These are phyloP conservation scores for Bombus superbus DNA, from an alignment of 1,140 invertebrate genomes.

Conservation along the genomic window DNA sequence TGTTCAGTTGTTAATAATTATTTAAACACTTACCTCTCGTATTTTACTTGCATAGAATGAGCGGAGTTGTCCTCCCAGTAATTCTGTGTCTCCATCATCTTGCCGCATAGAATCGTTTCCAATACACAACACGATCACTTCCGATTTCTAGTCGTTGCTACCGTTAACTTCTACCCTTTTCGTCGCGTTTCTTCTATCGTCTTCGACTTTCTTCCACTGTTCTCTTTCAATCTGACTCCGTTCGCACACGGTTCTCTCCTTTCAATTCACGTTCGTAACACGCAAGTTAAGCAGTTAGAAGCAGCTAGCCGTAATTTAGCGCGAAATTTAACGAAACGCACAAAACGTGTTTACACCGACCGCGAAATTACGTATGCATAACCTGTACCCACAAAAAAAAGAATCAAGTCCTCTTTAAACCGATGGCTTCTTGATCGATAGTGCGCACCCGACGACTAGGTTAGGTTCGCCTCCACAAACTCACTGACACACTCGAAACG, in stretches of 20 bases:
- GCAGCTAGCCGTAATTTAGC: neutral
- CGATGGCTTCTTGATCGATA: conserved; percentile 57
- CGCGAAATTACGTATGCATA: neutral
- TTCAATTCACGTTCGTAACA: conserved; percentile 7
- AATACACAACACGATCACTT: conserved; percentile 47
- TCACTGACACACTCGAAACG: conserved; percentile 71
- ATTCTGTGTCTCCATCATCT: conserved; percentile 82
- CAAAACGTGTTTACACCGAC: neutral
- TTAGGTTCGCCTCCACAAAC: conserved; percentile 69
- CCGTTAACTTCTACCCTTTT: neutral
- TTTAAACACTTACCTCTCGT: conserved; percentile 76
- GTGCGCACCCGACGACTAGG: conserved; percentile 54
- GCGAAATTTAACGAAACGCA: conserved; percentile 19
- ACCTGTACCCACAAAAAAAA: neutral
- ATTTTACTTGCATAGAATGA: conserved; percentile 81
- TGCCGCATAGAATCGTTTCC: conserved; percentile 76
- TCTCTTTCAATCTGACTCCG: neutral
- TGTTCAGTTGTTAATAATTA: neutral
- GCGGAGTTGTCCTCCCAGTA: conserved; percentile 81
- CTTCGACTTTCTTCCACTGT: neutral
- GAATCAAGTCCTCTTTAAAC: conserved; percentile 9
- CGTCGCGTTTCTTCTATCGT: neutral
- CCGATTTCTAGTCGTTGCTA: neutral
- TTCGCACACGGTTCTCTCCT: neutral
- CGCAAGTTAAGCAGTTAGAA: neutral